phyloP scores from a whole-genome alignment of 2,797 vertebrate genomes.

The Nannoperca australis region DNA sequence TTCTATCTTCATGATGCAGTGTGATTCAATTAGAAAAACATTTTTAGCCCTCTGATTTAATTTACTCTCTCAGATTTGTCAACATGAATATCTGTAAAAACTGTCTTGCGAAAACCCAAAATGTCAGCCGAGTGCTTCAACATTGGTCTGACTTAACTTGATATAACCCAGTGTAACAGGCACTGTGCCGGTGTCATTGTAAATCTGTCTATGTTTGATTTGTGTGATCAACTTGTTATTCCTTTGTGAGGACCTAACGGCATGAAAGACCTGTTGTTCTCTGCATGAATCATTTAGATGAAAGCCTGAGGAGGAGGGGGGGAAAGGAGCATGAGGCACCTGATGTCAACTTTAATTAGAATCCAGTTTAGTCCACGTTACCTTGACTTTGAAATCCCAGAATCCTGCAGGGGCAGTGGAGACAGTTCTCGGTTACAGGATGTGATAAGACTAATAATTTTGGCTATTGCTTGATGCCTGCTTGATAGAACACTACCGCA shows the following conservation, averaged over 20 bases:
- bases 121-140: slow-evolving; percentile 49
- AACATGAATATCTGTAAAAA: slow-evolving; percentile 38
- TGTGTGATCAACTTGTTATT: slow-evolving; percentile 82
- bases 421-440: slow-evolving; percentile 74
- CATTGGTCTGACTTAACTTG: slow-evolving; percentile 66
- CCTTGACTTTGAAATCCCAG: slow-evolving; percentile 85
- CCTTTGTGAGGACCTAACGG: slow-evolving; percentile 78
- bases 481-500: slow-evolving; percentile 50
- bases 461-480: slow-evolving; percentile 49
- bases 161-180: slow-evolving; percentile 71
- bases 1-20: slow-evolving; percentile 33
- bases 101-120: slow-evolving; percentile 24
- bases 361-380: slow-evolving; percentile 82
- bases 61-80: slow-evolving; percentile 60
- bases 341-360: slow-evolving; percentile 87
- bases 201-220: slow-evolving; percentile 77
- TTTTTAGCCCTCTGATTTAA: slow-evolving; percentile 69
- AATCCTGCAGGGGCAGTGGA: slow-evolving; percentile 78
- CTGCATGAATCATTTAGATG: slow-evolving; percentile 87
- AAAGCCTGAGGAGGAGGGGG: slow-evolving; percentile 76
- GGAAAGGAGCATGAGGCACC: slow-evolving; percentile 74
- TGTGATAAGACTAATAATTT: slow-evolving; percentile 81
- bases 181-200: slow-evolving; percentile 73
- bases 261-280: slow-evolving; percentile 80
- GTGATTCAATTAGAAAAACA: slow-evolving; percentile 62